Base-by-base conservation (phyloP, 2,888 invertebrate genomes). In the Ernsta delagoae region DNA sequence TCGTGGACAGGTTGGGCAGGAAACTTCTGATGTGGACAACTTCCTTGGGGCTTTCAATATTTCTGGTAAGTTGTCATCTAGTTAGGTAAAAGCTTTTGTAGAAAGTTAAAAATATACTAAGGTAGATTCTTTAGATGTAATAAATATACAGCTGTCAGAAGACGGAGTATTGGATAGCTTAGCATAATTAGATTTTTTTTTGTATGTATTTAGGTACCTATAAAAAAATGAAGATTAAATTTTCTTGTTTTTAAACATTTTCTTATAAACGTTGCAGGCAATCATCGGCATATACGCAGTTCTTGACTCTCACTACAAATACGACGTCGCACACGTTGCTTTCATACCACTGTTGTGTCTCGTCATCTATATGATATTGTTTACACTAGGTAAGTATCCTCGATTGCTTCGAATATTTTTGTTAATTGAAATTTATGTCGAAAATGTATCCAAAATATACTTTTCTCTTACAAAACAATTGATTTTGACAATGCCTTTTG, bases 1-100 rank as follows among this genome's bases (percentile, higher is more conserved):
- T 97, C 43, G 97, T 97, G 62, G 98, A 98, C 83, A 94, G 95
- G 54, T 94, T 96, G 59, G 98, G 98, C 0, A 94, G 98, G 71
- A 95, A 96, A 73, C 89, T 96, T 1, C 94, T 98, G 45, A 94
- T 98, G 71, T 91, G 97, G 74, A 89, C 96, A 11, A 97, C 97
- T 0, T 96, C 96, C 0, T 78, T 95, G 11, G 95, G 96, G 0
- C 96, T 96, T 83, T 92, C 94, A 5, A 79, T 96, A 34, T 94
- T 95, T 48, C 84, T 96, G 81, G 95, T 95, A 70, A 94, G 89
- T 36, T 6, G 36, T 6, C 39, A 41, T 41, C 39, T 41, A n/a
- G n/a, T n/a, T n/a, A n/a, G n/a, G n/a, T n/a, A n/a, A n/a, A n/a
- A n/a, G n/a, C n/a, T n/a, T n/a, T n/a, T n/a, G n/a, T n/a, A n/a